Base-by-base conservation (phyloP, 2,797 vertebrate species). In the Pelobates cultripes region DNA sequence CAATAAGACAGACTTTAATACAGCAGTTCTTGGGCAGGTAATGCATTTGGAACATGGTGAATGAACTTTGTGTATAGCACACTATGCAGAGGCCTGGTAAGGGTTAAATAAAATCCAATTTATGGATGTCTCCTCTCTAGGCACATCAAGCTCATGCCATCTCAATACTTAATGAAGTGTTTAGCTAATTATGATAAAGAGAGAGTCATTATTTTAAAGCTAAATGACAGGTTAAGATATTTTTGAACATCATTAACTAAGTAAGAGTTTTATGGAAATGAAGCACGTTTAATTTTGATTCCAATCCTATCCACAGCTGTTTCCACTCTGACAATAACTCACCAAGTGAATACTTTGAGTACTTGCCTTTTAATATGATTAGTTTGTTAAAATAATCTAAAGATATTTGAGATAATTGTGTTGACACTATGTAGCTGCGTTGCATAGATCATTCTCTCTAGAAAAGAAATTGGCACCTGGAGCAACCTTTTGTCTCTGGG, bases 201-300 rank as follows among this genome's bases (percentile, higher is more conserved):
- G 74, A 47, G 44, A 71, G 69, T 77, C 68, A 55, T 77, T 82
- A 77, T 67, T 82, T 61, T 77, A 40, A 47, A 72, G 45, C 41
- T 15, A 70, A 70, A 67, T 82, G 80, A 77, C 80, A 77, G 74
- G 68, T 71, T 76, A 57, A 82, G 74, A 70, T 72, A 66, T 77
- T 75, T 70, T 68, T 81, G 51, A 81, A 70, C 73, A 75, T 81
- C 79, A 81, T 81, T 81, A 81, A 44, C 53, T 61, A 69, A 70
- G 73, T 77, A 67, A 60, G 13, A 57, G 9, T 44, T 77, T 77
- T 51, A 13, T 44, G 69, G 51, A 44, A 47, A 64, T 76, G n/a
- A 64, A 45, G n/a, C 55, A 70, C n/a, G 8, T 72, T 43, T 53
- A 43, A 53, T 28, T 55, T 71, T 71, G 64, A 41, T 71, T 61